These are phyloP conservation scores for Nannoperca obscura DNA, from an alignment of 2,797 vertebrate genomes.

Conservation along the genomic window DNA sequence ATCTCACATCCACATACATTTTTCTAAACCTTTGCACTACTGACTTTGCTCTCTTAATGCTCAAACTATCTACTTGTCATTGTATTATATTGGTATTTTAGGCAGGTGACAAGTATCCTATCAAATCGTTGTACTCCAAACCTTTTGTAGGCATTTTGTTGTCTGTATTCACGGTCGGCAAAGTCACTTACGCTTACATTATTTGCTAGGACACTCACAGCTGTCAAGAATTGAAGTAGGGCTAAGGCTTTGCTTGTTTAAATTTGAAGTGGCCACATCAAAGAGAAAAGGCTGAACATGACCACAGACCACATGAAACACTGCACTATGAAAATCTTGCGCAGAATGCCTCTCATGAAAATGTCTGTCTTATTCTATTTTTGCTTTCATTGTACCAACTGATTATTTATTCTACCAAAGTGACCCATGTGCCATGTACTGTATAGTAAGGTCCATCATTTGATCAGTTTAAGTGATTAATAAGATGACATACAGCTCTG, in stretches of 20 bases:
- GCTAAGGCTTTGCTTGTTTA: conserved; percentile 6
- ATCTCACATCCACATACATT: not conserved
- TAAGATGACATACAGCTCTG: not conserved
- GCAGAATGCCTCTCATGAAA: not conserved
- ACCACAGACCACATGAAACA: conserved; percentile 26
- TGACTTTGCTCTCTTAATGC: not conserved
- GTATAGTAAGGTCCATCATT: not conserved
- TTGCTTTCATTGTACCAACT: not conserved
- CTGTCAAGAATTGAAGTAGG: conserved; percentile 17
- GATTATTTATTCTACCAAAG: not conserved
- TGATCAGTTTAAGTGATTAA: not conserved
- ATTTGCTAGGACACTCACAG: conserved; percentile 24
- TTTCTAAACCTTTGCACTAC: not conserved
- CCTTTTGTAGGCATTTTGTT: not conserved
- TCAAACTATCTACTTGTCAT: not conserved
- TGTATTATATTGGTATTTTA: not conserved
- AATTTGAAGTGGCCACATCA: conserved; percentile 23
- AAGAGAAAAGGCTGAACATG: conserved; percentile 9
- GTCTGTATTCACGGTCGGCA: conserved; percentile 2
- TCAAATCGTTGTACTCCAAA: not conserved
- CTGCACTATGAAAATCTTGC: conserved; percentile 4
- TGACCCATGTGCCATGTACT: not conserved
- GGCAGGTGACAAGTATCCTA: not conserved
- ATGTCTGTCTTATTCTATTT: not conserved
- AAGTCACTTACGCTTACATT: conserved; percentile 13